Evolutionary conservation across 30 jellyfish, hydroid and myxozoan genomes (phyloP).

Genomic region (Aurelia sp.): DNA sequence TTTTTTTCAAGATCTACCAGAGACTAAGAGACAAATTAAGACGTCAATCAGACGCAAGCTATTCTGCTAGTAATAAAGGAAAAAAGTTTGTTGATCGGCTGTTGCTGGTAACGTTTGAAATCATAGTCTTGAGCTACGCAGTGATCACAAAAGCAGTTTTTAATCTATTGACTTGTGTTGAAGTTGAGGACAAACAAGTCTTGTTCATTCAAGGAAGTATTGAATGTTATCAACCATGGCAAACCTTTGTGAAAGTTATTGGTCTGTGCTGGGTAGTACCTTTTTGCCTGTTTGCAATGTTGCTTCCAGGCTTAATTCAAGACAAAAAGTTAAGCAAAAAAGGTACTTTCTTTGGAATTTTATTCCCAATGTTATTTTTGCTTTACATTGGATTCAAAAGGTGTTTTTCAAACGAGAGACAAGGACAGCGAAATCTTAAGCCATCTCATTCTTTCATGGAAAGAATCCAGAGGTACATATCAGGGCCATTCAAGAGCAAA

Average conservation of each 20-base stretch:
- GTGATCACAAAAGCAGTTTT: slow-evolving; percentile 5
- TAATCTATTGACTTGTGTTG: slow-evolving; percentile 24
- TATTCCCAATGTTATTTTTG: slow-evolving; percentile 26
- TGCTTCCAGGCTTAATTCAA: slow-evolving; percentile 13
- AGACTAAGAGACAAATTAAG: background rate
- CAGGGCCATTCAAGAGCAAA: slow-evolving; percentile 25
- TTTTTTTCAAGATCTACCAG: background rate
- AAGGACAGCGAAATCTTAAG: background rate
- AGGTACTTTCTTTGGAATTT: slow-evolving; percentile 14
- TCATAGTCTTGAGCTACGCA: slow-evolving; percentile 35
- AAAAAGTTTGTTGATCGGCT: background rate
- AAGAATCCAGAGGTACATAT: background rate
- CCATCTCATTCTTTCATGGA: background rate
- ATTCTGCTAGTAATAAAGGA: no score
- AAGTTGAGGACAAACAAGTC: background rate
- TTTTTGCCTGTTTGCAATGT: slow-evolving; percentile 15
- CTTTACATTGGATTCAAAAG: background rate
- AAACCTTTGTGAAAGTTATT: slow-evolving; percentile 6
- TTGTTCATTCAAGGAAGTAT: slow-evolving; percentile 57
- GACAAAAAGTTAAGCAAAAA: slow-evolving; percentile 1
- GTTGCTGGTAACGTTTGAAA: slow-evolving; percentile 11
- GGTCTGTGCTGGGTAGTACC: slow-evolving; percentile 37
- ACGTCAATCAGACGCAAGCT: no score
- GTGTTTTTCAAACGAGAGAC: background rate
- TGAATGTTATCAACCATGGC: slow-evolving; percentile 51